Evolutionary conservation across 1,140 invertebrate genomes (phyloP).

Genomic region (Cyclina sinensis): DNA sequence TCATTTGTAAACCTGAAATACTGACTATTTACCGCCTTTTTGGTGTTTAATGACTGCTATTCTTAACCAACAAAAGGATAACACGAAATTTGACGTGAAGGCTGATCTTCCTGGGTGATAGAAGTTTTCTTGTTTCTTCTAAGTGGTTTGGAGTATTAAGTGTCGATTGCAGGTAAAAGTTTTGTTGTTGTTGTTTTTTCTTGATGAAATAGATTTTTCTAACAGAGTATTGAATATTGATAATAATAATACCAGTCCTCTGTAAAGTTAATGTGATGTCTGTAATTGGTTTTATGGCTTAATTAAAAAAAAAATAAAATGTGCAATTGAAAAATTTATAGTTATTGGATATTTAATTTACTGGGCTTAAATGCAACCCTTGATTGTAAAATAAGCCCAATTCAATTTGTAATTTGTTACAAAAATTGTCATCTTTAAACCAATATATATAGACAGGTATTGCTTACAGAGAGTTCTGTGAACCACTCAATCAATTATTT

Average conservation of each 20-base stretch:
- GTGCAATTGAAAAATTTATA: too few relatives aligned
- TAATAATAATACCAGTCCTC: too few relatives aligned
- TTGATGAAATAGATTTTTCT: neutral
- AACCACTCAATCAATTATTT: too few relatives aligned
- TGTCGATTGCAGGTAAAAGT: constrained; percentile 38
- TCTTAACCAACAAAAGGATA: constrained; percentile 59
- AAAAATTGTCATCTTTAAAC: too few relatives aligned
- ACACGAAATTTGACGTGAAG: constrained; percentile 45
- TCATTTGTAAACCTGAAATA: constrained; percentile 52
- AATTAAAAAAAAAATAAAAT: too few relatives aligned
- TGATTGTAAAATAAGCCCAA: neutral
- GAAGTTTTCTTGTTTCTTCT: constrained; percentile 42
- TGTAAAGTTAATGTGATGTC: too few relatives aligned
- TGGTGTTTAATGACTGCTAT: constrained; percentile 51
- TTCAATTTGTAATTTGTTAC: too few relatives aligned
- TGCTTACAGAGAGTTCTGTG: too few relatives aligned
- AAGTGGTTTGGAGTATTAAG: constrained; percentile 46
- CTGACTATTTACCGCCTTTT: constrained; percentile 61
- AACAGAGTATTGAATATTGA: too few relatives aligned
- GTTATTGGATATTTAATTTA: too few relatives aligned
- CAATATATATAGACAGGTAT: too few relatives aligned
- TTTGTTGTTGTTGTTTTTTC: constrained; percentile 9
- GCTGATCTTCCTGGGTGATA: constrained; percentile 35
- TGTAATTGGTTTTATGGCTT: too few relatives aligned
- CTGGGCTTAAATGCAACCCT: neutral